Base-by-base conservation (phyloP, 1,140 invertebrate species). In the Antheraea pernyi region DNA sequence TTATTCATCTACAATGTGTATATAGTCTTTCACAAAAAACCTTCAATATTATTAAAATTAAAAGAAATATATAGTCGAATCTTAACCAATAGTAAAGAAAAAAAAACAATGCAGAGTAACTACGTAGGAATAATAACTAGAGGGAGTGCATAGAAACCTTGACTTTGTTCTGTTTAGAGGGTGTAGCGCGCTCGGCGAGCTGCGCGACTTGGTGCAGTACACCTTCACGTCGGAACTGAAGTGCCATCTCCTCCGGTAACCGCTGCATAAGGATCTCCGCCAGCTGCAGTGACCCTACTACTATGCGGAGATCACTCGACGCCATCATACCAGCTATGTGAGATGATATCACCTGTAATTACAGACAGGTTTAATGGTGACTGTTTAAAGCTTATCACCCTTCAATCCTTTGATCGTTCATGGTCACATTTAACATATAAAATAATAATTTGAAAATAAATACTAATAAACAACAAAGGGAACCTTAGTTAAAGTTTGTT, bases 281-380 rank as follows among this genome's bases (percentile, higher is more conserved):
- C 95, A 99, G 97, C 93, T 99, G 98, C 58, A 99, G 91, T n/a
- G 98, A 98, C 67, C 98, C 98, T 62, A 99, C 98, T 22, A 99
- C 98, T 79, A 99, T 99, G 81, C 98, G 95, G 60, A 99, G 93
- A 93, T 99, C 98, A 80, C 96, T 97, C 0, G 98, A 99, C 0
- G 98, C 98, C 94, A 99, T 95, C 98, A 99, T 99, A 58, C 98
- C 98, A 46, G 98, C 98, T 81, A 99, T 98, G 86, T 99, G 98
- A 78, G 98, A 99, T 19, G 98, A 98, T 19, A 99, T 98, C 70
- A 98, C 94, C 91, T 93, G 74, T n/a, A 42, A 42, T 42, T 42
- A 42, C 11, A 42, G 9, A 53, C 16, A 53, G 10, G 46, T 42
- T 42, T 42, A 42, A 9, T 11, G 7, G 7, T 42, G 39, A 4